A percentile compares a stretch with the other conserved stretches of the same genome.
Evolutionary conservation across 2,888 invertebrate genomes (phyloP).

Genomic region (Pollenia angustigena): DNA sequence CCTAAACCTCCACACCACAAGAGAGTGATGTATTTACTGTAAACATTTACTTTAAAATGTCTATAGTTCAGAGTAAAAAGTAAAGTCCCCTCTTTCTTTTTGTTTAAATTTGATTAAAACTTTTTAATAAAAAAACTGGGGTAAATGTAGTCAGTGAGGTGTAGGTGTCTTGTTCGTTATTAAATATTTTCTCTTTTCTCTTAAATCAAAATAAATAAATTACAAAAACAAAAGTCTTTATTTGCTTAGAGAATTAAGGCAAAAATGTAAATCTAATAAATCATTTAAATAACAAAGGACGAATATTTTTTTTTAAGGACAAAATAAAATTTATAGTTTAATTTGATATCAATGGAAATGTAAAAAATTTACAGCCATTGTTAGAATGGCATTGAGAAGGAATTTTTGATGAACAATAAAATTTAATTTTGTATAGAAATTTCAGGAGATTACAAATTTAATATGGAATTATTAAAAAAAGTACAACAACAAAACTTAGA

Average conservation of each 20-base stretch:
- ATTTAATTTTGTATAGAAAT: conserved; percentile 12
- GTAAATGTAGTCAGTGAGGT: too few relatives aligned
- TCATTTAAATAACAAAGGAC: conserved; percentile 51
- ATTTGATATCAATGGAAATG: conserved; percentile 38
- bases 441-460: neutral
- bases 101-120: neutral
- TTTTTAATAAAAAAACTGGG: too few relatives aligned
- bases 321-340: conserved; percentile 35
- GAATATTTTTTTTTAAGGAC: neutral
- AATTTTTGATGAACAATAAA: conserved; percentile 20
- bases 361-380: neutral
- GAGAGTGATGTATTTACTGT: neutral
- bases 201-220: too few relatives aligned
- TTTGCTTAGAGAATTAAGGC: neutral
- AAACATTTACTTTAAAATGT: conserved; percentile 6
- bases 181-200: too few relatives aligned
- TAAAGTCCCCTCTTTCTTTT: neutral
- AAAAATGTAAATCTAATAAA: conserved; percentile 48
- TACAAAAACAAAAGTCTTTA: neutral
- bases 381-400: neutral
- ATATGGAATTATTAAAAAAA: neutral
- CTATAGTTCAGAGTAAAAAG: neutral
- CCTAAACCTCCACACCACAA: neutral
- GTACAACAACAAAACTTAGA: too few relatives aligned
- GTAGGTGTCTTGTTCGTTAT: too few relatives aligned